Evolutionary conservation across 2,888 invertebrate species (phyloP), one percentile per base, ranked within the genome.

Genomic region (Dryocosmus kuriphilus): DNA sequence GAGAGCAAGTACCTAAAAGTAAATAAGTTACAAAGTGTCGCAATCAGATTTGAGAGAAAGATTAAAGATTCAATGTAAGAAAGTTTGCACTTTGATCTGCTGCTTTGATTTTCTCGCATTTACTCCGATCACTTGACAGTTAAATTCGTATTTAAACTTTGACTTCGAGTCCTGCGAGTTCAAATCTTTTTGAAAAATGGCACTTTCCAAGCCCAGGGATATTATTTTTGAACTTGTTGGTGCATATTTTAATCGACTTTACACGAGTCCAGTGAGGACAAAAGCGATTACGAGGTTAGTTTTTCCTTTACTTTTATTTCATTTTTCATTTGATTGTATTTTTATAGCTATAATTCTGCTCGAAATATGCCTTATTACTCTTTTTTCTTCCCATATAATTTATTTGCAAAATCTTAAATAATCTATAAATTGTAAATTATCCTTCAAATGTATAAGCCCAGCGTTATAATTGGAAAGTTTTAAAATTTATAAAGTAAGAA

Each of bases 241-340:
- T 74, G 94, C 94, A 60, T 97, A 97, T 92, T 94, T 97, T 87
- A 94, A 95, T 85, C 95, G 95, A 89, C 92, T 97, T 73, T 96
- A 96, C 89, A 93, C 94, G 80, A 94, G 95, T 91, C 97, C 97
- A 0, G 93, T 97, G 76, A 94, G 94, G 89, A 97, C 97, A 1
- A 96, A 96, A 93, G 95, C 96, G 55, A 92, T 97, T 75, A 96
- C 96, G 79, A 96, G 96, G 97, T 96, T 93, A 93, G 92, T 78
- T 75, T 60, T 46, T 57, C 16, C 41, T 16, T 41, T 4, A 41
- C n/a, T n/a, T n/a, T n/a, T n/a, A n/a, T n/a, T 41, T 14, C 16
- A 16, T 51, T 62, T 67, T 62, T 19, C 77, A 76, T 62, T 81
- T 76, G 27, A 61, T 77, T 80, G 73, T 57, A 61, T 76, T 32